These are phyloP conservation scores for Plectrocnemia conspersa DNA, from an alignment of 1,140 invertebrate species.

Conservation along the genomic window DNA sequence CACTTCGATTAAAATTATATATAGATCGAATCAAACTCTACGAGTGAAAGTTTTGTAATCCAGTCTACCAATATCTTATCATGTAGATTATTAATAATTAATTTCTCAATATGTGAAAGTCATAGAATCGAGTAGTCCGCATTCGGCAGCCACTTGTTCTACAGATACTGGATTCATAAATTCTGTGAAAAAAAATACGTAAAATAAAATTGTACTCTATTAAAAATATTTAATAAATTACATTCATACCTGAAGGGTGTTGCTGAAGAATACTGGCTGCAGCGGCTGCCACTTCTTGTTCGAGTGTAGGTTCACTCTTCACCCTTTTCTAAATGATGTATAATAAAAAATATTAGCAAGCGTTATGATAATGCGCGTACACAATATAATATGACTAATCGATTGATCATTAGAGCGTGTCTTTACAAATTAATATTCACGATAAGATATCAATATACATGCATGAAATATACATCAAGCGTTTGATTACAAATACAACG, in stretches of 20 bases:
- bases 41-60: no score
- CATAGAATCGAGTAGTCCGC: constrained; percentile 42
- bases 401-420: constrained; percentile 2
- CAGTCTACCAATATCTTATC: no score
- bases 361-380: background rate
- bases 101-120: constrained; percentile 23
- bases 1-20: no score
- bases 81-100: no score
- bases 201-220: background rate
- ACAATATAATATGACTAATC: background rate
- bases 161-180: constrained; percentile 49
- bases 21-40: no score
- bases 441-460: constrained; percentile 11
- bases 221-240: constrained; percentile 5
- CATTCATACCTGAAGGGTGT: constrained; percentile 36
- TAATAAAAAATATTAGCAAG: background rate
- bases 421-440: background rate
- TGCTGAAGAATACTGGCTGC: constrained; percentile 49
- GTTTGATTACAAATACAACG: no score
- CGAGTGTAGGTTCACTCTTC: constrained; percentile 17
- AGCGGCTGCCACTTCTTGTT: constrained; percentile 48
- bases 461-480: no score
- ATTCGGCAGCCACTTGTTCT: constrained; percentile 48
- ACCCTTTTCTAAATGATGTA: constrained; percentile 17
- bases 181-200: constrained; percentile 41